These are phyloP conservation scores for Stictocephala bisonia DNA, from an alignment of 2,888 invertebrate species.

Conservation along the genomic window DNA sequence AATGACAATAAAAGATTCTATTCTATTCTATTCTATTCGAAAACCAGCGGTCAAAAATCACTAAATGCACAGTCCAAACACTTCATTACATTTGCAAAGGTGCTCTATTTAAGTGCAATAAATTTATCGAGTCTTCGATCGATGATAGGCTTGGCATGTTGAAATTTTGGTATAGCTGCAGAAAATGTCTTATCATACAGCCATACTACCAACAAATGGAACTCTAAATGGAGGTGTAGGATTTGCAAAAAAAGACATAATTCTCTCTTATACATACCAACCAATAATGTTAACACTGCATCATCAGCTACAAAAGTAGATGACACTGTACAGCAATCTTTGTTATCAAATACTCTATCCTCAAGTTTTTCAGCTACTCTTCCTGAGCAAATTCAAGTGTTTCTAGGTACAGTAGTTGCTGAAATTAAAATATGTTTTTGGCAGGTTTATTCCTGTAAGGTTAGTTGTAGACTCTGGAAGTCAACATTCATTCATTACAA, in stretches of 20 bases:
- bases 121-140: neutral
- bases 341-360: neutral
- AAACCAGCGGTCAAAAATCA: neutral
- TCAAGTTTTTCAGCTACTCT: neutral
- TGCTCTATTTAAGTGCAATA: constrained; percentile 8
- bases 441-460: constrained; percentile 18
- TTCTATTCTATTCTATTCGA: too few species aligned
- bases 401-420: constrained; percentile 37
- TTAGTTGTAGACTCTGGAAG: constrained; percentile 36
- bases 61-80: too few species aligned
- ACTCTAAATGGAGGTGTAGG: constrained; percentile 4
- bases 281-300: neutral
- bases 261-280: neutral
- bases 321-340: too few species aligned
- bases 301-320: too few species aligned
- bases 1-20: too few species aligned
- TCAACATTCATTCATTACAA: constrained; percentile 32
- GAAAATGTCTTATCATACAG: constrained; percentile 1
- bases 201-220: neutral
- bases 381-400: neutral
- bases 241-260: neutral
- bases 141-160: neutral
- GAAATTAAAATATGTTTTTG: constrained; percentile 36
- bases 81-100: too few species aligned
- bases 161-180: neutral